A percentile compares a stretch with the other conserved stretches of the same genome.
These are phyloP conservation scores for Nanger granti DNA, from an alignment of 2,113 vertebrate species.

Conservation along the genomic window DNA sequence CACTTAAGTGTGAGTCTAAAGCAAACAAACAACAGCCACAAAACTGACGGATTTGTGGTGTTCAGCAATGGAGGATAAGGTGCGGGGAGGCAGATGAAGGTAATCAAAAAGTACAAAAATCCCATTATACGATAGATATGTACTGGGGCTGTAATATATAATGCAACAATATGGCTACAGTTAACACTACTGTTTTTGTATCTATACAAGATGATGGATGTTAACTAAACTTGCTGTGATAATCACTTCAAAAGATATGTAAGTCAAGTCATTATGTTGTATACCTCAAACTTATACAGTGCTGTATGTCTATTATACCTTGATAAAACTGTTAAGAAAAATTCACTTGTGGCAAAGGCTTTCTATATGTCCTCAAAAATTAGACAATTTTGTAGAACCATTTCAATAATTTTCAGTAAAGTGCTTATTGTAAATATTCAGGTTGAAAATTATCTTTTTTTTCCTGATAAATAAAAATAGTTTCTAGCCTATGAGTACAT, in stretches of 20 bases:
- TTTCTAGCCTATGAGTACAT: rapidly evolving
- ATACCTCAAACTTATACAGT: not conserved
- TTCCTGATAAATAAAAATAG: not conserved
- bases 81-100: not conserved
- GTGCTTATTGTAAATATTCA: not conserved
- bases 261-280: not conserved
- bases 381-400: not conserved
- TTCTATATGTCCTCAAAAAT: not conserved
- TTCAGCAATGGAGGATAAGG: not conserved
- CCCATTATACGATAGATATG: not conserved
- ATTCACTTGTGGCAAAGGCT: not conserved
- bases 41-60: not conserved
- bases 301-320: not conserved
- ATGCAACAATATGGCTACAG: not conserved
- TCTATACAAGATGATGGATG: not conserved
- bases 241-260: not conserved
- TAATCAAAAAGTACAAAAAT: not conserved
- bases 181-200: not conserved
- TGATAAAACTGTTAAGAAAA: not conserved
- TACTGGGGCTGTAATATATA: not conserved
- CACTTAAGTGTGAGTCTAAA: not conserved
- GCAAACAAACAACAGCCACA: not conserved
- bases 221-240: not conserved
- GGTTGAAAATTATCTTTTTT: not conserved
- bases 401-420: not conserved